phyloP scores from a whole-genome alignment of 2,888 invertebrate genomes.

The Ceraclea dissimilis region DNA sequence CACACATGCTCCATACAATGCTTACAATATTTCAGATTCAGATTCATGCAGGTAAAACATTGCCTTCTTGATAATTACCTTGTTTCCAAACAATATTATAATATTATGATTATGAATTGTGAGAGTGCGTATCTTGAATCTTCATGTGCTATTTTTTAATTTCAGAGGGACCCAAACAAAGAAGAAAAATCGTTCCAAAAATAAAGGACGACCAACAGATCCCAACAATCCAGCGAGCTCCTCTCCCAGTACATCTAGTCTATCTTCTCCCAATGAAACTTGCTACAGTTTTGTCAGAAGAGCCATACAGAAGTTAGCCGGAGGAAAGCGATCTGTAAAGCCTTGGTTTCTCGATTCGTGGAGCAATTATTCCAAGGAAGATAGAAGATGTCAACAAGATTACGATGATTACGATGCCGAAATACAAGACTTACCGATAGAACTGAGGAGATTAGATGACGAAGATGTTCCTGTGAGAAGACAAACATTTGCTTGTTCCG shows the following conservation, averaged over 20 bases:
- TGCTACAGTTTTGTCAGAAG: conserved; percentile 89
- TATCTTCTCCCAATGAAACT: conserved; percentile 87
- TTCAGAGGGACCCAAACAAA: conserved; percentile 22
- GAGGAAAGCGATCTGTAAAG: conserved; percentile 51
- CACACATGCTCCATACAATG: conserved; percentile 22
- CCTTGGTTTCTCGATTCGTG: conserved; percentile 79
- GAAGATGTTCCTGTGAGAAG: conserved; percentile 52
- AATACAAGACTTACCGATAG: conserved; percentile 77
- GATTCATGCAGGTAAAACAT: conserved; percentile 34
- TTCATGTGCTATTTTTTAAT: no score
- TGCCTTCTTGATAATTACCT: neutral
- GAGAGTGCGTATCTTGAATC: no score
- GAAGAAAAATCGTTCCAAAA: conserved; percentile 22
- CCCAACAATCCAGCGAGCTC: conserved; percentile 52
- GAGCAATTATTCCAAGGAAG: conserved; percentile 47
- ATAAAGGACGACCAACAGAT: conserved; percentile 60
- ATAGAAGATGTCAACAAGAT: conserved; percentile 45
- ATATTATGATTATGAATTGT: neutral
- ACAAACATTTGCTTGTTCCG: conserved; percentile 45
- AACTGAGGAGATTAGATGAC: conserved; percentile 72
- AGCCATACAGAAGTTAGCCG: conserved; percentile 79
- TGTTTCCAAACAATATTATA: neutral
- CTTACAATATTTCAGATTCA: conserved; percentile 34
- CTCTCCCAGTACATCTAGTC: conserved; percentile 74
- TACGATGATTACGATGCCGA: conserved; percentile 50